Conservation (phyloP, 1,140 invertebrate species). For the Heliconius himera region DNA sequence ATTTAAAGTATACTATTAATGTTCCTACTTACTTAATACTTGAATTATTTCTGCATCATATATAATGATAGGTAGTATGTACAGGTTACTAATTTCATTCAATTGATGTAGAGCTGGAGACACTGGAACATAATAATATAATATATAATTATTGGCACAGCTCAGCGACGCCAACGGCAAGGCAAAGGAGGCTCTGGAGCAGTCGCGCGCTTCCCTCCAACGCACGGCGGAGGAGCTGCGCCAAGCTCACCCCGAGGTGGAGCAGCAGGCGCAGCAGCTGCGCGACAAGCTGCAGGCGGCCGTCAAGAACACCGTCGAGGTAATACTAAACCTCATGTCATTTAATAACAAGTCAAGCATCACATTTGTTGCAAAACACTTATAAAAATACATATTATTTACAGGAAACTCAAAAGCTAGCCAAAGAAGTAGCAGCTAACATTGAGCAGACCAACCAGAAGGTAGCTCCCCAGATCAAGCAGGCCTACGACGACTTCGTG, state of each 20-base stretch:
- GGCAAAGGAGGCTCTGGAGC: slow-evolving; percentile 65
- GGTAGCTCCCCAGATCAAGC: slow-evolving; percentile 69
- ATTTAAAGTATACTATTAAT: not conserved
- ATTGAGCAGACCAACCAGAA: slow-evolving; percentile 66
- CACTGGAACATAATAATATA: not conserved
- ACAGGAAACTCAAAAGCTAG: slow-evolving; percentile 64
- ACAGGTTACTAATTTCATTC: not conserved
- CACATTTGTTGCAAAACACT: too few relatives aligned
- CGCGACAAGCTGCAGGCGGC: slow-evolving; percentile 59
- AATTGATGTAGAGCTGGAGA: not conserved
- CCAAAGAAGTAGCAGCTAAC: slow-evolving; percentile 63
- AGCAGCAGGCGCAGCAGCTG: slow-evolving; percentile 59
- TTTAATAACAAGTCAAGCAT: too few relatives aligned
- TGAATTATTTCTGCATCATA: too few relatives aligned
- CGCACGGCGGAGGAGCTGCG: slow-evolving; percentile 58
- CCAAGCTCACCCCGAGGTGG: slow-evolving; percentile 68
- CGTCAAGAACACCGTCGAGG: slow-evolving; percentile 52
- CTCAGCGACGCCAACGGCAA: slow-evolving; percentile 69
- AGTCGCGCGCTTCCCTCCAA: slow-evolving; percentile 56
- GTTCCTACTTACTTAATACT: too few relatives aligned
- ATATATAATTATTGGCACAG: slow-evolving; percentile 41
- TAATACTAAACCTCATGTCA: not conserved
- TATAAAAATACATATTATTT: not conserved
- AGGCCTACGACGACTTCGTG: slow-evolving; percentile 71
- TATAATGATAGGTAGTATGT: not conserved